phyloP scores from a whole-genome alignment of 2,888 invertebrate species.

The Fragum sueziense region DNA sequence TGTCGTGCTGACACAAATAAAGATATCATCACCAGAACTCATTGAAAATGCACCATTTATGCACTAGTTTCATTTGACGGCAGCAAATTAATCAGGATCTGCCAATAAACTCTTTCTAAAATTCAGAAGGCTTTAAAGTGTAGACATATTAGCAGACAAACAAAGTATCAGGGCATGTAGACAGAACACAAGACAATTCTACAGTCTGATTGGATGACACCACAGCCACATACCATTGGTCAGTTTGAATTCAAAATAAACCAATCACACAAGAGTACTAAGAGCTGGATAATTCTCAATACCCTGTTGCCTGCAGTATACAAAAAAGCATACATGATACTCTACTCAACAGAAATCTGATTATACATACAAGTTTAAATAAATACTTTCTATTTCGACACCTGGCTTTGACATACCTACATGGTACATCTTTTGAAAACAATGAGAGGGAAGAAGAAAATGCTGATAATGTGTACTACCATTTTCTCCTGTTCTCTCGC shows the following conservation, averaged over 20 bases:
- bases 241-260: constrained; percentile 19
- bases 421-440: constrained; percentile 11
- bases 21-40: too few relatives aligned
- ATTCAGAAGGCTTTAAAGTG: constrained; percentile 12
- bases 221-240: constrained; percentile 23
- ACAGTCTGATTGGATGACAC: constrained; percentile 12
- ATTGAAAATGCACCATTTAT: too few relatives aligned
- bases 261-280: constrained; percentile 49
- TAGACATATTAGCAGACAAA: neutral
- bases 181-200: neutral
- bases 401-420: too few relatives aligned
- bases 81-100: too few relatives aligned
- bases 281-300: constrained; percentile 48
- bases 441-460: neutral
- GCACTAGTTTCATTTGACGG: too few relatives aligned
- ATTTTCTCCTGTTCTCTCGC: neutral
- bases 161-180: neutral
- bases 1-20: too few relatives aligned
- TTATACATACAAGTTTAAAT: too few relatives aligned
- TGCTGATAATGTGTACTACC: neutral
- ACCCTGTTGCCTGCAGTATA: constrained; percentile 33
- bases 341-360: too few relatives aligned
- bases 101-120: neutral
- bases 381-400: too few relatives aligned
- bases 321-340: constrained; percentile 18